A percentile compares a stretch with the other conserved stretches of the same genome.
Evolutionary conservation across 2,888 invertebrate species (phyloP).

Genomic region (Lochmaea crataegi): DNA sequence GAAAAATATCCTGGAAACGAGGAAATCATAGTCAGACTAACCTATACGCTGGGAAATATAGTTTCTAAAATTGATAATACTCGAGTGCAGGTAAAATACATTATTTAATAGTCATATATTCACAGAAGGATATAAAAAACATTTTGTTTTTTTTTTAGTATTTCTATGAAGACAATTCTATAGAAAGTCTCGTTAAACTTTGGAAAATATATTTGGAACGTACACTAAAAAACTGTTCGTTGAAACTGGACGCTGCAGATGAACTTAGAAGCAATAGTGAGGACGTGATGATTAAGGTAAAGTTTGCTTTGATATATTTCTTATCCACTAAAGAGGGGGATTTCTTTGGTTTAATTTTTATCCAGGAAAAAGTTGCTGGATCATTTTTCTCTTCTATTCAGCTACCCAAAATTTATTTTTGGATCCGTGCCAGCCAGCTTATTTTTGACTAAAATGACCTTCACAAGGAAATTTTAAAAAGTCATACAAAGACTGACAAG

Average conservation of each 20-base stretch:
- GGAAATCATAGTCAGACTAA: conserved; percentile 79
- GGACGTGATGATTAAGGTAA: conserved; percentile 78
- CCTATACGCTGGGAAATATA: conserved; percentile 87
- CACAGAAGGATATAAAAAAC: neutral
- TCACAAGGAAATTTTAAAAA: no score
- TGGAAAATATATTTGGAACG: conserved; percentile 68
- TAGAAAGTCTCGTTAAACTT: conserved; percentile 67
- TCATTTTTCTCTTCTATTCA: no score
- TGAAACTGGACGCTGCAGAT: conserved; percentile 60
- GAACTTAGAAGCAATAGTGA: conserved; percentile 68
- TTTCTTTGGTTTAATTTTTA: neutral
- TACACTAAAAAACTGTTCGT: conserved; percentile 62
- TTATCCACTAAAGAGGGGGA: neutral
- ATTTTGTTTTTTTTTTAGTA: conserved; percentile 61
- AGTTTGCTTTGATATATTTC: neutral
- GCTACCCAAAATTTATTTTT: no score
- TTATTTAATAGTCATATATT: neutral
- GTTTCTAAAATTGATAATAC: conserved; percentile 82
- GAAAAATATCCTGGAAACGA: conserved; percentile 76
- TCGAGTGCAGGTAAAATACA: conserved; percentile 68
- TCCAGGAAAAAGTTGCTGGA: neutral
- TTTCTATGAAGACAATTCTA: conserved; percentile 69
- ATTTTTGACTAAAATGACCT: no score
- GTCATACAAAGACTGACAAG: no score
- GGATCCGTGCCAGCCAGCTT: no score